These are phyloP conservation scores for Tetragonisca angustula DNA, from an alignment of 2,888 invertebrate genomes.

Conservation along the genomic window DNA sequence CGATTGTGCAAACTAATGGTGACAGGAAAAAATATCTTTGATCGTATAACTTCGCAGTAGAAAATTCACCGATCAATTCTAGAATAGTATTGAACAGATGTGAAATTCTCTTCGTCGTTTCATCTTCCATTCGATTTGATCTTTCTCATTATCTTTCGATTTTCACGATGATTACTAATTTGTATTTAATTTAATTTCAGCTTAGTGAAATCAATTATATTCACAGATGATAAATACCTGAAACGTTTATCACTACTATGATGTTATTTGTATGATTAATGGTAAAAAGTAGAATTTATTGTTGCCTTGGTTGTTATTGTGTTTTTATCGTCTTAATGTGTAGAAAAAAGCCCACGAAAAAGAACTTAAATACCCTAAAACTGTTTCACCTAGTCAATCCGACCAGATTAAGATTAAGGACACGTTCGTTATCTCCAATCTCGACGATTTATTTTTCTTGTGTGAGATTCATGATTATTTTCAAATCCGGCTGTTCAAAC, in stretches of 20 bases:
- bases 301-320: slow-evolving; percentile 46
- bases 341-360: slow-evolving; percentile 32
- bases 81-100: not conserved
- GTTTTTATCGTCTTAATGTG: slow-evolving; percentile 9
- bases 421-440: not conserved
- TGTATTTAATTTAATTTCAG: not conserved
- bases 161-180: not conserved
- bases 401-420: slow-evolving; percentile 44
- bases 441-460: not conserved
- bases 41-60: not conserved
- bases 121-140: not conserved
- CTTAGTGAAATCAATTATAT: not conserved
- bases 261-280: not conserved
- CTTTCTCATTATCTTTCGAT: too few species aligned
- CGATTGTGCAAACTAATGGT: slow-evolving; percentile 9
- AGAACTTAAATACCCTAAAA: slow-evolving; percentile 10
- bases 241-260: slow-evolving; percentile 9
- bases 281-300: slow-evolving; percentile 17
- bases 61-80: not conserved
- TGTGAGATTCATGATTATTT: not conserved
- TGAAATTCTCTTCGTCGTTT: not conserved
- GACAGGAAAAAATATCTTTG: not conserved
- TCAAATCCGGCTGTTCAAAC: not conserved
- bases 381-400: slow-evolving; percentile 23
- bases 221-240: not conserved